phyloP scores from a whole-genome alignment of 2,797 vertebrate species.

The Acanthopagrus latus region DNA sequence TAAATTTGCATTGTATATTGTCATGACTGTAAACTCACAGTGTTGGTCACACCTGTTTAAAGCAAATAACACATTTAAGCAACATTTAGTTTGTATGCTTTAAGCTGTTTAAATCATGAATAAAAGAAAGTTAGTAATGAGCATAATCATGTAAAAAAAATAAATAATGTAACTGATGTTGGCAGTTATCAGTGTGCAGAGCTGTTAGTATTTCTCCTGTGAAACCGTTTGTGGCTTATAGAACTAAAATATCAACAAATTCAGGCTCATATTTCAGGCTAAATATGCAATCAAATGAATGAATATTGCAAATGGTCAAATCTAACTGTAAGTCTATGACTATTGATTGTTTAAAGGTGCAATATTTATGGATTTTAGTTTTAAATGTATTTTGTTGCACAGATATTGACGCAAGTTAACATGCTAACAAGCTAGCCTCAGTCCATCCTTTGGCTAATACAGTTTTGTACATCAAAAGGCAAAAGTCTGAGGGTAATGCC shows the following conservation, averaged over 20 bases:
- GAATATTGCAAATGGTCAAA: neutral
- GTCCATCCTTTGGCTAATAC: too few species aligned
- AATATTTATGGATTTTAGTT: too few species aligned
- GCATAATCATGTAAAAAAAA: too few species aligned
- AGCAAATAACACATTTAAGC: neutral
- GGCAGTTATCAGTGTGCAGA: neutral
- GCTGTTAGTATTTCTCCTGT: neutral
- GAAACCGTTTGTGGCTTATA: neutral
- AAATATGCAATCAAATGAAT: neutral
- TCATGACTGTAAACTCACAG: neutral
- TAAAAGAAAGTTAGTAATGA: neutral
- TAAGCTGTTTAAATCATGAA: slow-evolving; percentile 1
- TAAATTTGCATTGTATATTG: neutral
- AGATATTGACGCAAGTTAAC: too few species aligned
- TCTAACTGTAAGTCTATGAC: neutral
- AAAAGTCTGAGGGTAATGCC: too few species aligned
- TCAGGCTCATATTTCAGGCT: neutral
- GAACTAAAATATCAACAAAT: neutral
- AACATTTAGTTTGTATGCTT: neutral
- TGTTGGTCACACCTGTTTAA: neutral
- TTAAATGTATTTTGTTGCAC: too few species aligned
- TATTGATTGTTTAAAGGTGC: neutral
- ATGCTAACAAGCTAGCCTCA: too few species aligned
- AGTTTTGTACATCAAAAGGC: too few species aligned
- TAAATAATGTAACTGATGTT: too few species aligned